These are phyloP conservation scores for Zoanthus solanderi DNA, from an alignment of 92 coral and sea anemone species.

Conservation along the genomic window DNA sequence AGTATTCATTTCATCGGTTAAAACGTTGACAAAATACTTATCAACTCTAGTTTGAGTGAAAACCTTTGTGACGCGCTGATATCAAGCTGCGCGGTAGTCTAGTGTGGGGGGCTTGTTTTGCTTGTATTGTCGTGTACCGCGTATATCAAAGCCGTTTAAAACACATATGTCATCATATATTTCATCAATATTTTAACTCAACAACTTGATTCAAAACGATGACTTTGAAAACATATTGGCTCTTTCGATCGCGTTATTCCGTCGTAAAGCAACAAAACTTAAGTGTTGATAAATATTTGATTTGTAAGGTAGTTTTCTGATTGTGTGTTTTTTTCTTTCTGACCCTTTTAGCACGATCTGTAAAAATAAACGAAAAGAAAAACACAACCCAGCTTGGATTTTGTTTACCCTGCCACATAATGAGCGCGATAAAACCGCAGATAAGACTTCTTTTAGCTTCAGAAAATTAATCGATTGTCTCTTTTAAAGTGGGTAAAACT, in stretches of 20 bases:
- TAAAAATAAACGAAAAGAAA: not conserved
- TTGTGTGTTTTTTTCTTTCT: not conserved
- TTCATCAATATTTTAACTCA: conserved; percentile 24
- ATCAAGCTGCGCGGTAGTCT: not conserved
- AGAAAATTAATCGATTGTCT: not conserved
- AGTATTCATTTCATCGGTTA: too few relatives aligned
- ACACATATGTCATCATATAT: conserved; percentile 10
- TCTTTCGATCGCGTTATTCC: not conserved
- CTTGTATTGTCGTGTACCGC: not conserved
- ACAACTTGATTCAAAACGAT: conserved; percentile 16
- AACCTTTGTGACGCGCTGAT: not conserved
- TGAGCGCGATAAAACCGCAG: not conserved
- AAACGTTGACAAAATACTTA: too few relatives aligned
- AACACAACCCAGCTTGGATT: not conserved
- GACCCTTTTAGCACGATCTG: not conserved
- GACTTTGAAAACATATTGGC: conserved; percentile 11
- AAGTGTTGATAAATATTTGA: conserved; percentile 32
- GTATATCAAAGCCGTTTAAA: not conserved
- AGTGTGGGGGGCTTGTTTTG: conserved; percentile 13
- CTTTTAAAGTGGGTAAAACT: not conserved
- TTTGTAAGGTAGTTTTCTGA: not conserved
- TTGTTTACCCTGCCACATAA: not conserved
- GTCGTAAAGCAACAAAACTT: not conserved
- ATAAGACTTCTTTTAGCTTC: not conserved
- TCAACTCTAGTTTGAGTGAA: not conserved